Evolutionary conservation across 2,888 invertebrate species (phyloP).

Genomic region (Clusia tigrina): DNA sequence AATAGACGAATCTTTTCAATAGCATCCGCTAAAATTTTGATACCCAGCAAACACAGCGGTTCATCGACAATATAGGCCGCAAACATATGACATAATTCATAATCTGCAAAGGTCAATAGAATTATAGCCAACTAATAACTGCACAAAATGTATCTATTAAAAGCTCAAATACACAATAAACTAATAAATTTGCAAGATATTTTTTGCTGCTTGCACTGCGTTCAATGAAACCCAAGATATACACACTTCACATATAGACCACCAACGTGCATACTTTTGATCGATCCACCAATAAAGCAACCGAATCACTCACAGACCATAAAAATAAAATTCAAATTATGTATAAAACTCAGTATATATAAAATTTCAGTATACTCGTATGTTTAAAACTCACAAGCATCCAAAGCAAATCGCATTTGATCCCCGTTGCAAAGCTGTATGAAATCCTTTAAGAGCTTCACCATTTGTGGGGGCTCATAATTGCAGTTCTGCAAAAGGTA

Average conservation of each 20-base stretch:
- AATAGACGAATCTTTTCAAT: constrained; percentile 87
- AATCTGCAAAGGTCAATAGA: constrained; percentile 70
- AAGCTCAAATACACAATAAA: background rate
- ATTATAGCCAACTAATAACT: too few relatives aligned
- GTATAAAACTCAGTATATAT: too few relatives aligned
- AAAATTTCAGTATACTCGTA: too few relatives aligned
- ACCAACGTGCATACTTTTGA: too few relatives aligned
- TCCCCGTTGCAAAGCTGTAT: constrained; percentile 87
- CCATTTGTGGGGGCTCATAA: constrained; percentile 61
- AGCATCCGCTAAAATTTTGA: constrained; percentile 81
- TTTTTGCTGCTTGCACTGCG: too few relatives aligned
- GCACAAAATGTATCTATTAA: background rate
- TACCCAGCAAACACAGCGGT: constrained; percentile 80
- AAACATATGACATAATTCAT: constrained; percentile 86
- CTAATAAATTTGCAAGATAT: too few relatives aligned
- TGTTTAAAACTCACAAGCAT: constrained; percentile 88
- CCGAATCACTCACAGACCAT: too few relatives aligned
- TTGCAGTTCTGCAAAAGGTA: constrained; percentile 47
- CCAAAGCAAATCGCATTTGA: constrained; percentile 86
- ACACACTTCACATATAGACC: too few relatives aligned
- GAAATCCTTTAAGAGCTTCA: constrained; percentile 85
- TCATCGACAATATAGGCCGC: constrained; percentile 81
- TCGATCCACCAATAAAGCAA: too few relatives aligned
- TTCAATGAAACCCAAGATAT: too few relatives aligned
- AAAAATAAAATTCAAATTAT: too few relatives aligned